Conservation (phyloP, 1,140 invertebrate species). For the Zaprionus lachaisei region DNA sequence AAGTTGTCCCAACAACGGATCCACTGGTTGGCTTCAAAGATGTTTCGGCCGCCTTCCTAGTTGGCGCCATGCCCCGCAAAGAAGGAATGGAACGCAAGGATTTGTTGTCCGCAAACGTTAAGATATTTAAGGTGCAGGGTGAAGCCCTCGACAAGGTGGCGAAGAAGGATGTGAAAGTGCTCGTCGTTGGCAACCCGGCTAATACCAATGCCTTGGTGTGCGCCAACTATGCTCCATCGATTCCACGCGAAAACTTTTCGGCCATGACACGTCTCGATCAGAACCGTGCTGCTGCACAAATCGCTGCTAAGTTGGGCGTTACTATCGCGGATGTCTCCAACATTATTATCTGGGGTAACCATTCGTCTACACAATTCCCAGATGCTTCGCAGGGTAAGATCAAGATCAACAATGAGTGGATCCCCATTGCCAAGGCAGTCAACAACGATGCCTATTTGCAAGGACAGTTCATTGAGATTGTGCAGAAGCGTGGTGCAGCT, state of each 20-base stretch:
- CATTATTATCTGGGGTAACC: conserved; percentile 99
- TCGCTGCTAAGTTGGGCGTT: conserved; percentile 88
- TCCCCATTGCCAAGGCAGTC: conserved; percentile 89
- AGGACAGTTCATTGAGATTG: conserved; percentile 93
- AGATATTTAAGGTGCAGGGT: conserved; percentile 98
- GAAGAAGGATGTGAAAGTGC: conserved; percentile 96
- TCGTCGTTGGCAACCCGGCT: conserved; percentile 99
- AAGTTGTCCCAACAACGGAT: conserved; percentile 94
- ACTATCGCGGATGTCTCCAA: conserved; percentile 93
- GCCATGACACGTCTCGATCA: conserved; percentile 99
- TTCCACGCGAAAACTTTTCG: conserved; percentile 98
- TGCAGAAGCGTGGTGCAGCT: conserved; percentile 98
- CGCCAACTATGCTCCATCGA: conserved; percentile 98
- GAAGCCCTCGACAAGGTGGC: conserved; percentile 96
- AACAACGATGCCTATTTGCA: conserved; percentile 91
- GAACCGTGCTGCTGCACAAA: conserved; percentile 95
- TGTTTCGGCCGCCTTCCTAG: conserved; percentile 98
- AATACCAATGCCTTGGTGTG: conserved; percentile 99
- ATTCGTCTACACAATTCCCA: conserved; percentile 99
- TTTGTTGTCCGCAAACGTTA: conserved; percentile 97
- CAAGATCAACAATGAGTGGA: conserved; percentile 85
- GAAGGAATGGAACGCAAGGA: conserved; percentile 99
- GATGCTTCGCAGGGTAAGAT: conserved; percentile 96
- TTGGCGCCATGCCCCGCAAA: conserved; percentile 99
- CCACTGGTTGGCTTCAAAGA: conserved; percentile 96